phyloP scores from a whole-genome alignment of 2,797 vertebrate species.

The Lepus townsendii region DNA sequence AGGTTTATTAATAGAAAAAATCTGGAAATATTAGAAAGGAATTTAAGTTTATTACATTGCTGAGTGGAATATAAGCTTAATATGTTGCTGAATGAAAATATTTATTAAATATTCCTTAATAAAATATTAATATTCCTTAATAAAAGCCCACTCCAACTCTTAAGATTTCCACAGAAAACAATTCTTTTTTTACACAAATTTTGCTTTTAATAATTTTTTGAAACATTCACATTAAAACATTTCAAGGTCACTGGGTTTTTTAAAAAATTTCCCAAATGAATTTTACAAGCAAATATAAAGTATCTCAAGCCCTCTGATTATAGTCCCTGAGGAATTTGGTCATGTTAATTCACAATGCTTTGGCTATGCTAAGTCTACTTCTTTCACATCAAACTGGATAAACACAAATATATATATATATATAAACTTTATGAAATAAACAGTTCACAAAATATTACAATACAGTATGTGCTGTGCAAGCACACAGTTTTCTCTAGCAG shows the following conservation, averaged over 20 bases:
- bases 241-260: neutral
- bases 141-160: constrained; percentile 12
- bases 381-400: constrained; percentile 40
- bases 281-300: neutral
- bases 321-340: neutral
- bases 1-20: neutral
- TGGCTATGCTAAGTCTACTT: neutral
- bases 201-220: constrained; percentile 28
- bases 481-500: constrained; percentile 38
- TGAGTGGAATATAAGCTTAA: neutral
- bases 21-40: constrained; percentile 12
- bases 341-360: neutral
- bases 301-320: constrained; percentile 3
- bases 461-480: constrained; percentile 38
- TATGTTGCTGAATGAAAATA: neutral
- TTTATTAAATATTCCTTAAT: constrained; percentile 14
- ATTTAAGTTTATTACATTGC: constrained; percentile 5
- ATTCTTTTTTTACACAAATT: constrained; percentile 45
- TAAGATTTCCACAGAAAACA: constrained; percentile 41
- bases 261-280: neutral
- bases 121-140: neutral
- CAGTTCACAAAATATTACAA: constrained; percentile 19
- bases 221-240: constrained; percentile 17
- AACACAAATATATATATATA: neutral
- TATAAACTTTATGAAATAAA: constrained; percentile 11